These are phyloP conservation scores for Globodera rostochiensis DNA, from an alignment of 1,140 invertebrate species.

Conservation along the genomic window DNA sequence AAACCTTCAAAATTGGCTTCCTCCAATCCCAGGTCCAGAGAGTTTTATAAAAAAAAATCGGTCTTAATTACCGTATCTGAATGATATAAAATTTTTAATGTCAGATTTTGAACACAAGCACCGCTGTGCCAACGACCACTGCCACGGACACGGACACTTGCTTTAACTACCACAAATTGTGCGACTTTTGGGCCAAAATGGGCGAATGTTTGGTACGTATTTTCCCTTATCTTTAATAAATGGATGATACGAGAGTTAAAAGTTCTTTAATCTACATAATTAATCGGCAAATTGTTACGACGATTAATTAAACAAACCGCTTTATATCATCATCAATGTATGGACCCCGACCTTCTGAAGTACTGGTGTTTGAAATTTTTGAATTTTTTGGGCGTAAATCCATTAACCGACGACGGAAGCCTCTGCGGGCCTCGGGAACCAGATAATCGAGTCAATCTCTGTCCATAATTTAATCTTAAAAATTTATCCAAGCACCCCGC, in stretches of 20 bases:
- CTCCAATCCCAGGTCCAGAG: no score
- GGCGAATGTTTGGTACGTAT: conserved; percentile 43
- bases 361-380: no score
- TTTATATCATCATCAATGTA: not conserved
- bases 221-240: not conserved
- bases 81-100: not conserved
- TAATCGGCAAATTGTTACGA: not conserved
- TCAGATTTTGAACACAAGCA: conserved; percentile 20
- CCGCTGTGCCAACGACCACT: conserved; percentile 11
- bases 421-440: no score
- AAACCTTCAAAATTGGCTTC: no score
- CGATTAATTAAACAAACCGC: not conserved
- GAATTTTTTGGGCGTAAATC: no score
- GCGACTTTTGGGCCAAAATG: conserved; percentile 52
- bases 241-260: no score
- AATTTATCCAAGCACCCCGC: not conserved
- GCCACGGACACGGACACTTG: conserved; percentile 20
- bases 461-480: not conserved
- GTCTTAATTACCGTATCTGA: no score
- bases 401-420: no score
- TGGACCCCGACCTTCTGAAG: no score
- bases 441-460: no score
- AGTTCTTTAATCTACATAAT: no score
- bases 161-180: conserved; percentile 50
- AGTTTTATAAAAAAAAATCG: no score